Evolutionary conservation across 2,797 vertebrate genomes (phyloP).

Genomic region (Aulostomus chinensis): DNA sequence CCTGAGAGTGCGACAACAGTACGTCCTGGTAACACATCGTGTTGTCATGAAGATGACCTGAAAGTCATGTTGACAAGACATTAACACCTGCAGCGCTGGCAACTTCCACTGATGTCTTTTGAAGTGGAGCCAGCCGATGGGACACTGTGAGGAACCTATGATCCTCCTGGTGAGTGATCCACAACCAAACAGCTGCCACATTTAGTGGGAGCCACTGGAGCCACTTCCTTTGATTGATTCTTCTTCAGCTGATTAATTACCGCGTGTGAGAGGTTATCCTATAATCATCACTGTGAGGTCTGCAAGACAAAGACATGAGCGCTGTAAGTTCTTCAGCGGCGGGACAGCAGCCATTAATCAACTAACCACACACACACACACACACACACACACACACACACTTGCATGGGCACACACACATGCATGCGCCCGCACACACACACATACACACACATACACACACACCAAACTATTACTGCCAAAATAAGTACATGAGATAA

Average conservation of each 20-base stretch:
- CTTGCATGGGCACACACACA: no score
- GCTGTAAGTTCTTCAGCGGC: slow-evolving; percentile 38
- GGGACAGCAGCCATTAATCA: slow-evolving; percentile 61
- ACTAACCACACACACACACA: slow-evolving; percentile 16
- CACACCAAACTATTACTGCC: no score
- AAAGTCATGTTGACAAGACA: slow-evolving; percentile 28
- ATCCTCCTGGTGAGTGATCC: slow-evolving; percentile 13
- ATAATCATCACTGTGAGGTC: slow-evolving; percentile 58
- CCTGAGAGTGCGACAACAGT: neutral
- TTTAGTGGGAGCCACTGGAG: no score
- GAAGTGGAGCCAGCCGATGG: slow-evolving; percentile 29
- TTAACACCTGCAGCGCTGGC: no score
- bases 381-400: no score
- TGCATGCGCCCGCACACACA: no score
- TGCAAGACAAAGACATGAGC: slow-evolving; percentile 44
- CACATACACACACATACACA: no score
- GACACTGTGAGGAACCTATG: slow-evolving; percentile 47
- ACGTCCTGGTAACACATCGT: no score
- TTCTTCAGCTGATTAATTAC: slow-evolving; percentile 69
- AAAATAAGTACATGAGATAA: neutral
- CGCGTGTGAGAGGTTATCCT: slow-evolving; percentile 59
- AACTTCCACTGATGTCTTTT: no score
- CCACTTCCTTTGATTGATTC: slow-evolving; percentile 20
- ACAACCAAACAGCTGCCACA: slow-evolving; percentile 61
- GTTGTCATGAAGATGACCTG: slow-evolving; percentile 22